These are phyloP conservation scores for Dicycla oo DNA, from an alignment of 2,888 invertebrate species.

Conservation along the genomic window DNA sequence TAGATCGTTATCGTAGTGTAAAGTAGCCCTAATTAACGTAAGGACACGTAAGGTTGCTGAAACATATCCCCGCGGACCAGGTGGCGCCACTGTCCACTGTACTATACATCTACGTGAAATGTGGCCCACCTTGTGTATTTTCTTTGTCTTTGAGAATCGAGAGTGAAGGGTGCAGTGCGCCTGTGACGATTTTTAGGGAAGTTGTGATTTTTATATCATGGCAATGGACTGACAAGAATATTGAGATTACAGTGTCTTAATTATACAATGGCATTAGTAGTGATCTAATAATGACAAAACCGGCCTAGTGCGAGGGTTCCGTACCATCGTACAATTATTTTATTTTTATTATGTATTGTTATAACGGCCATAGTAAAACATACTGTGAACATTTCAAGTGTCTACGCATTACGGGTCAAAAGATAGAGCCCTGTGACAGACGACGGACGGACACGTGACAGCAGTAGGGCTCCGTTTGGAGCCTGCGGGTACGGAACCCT, in stretches of 20 bases:
- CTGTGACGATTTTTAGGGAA: not conserved
- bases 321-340: too few species aligned
- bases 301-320: too few species aligned
- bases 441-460: too few species aligned
- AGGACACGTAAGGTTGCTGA: conserved; percentile 69
- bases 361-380: too few species aligned
- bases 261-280: not conserved
- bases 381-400: too few species aligned
- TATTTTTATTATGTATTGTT: too few species aligned
- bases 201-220: not conserved
- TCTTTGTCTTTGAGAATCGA: conserved; percentile 32
- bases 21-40: conserved; percentile 60
- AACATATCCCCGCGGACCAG: conserved; percentile 75
- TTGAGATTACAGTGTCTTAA: conserved; percentile 7
- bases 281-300: not conserved
- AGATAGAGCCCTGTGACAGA: too few species aligned
- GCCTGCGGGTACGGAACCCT: too few species aligned
- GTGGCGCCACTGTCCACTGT: conserved; percentile 48
- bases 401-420: too few species aligned
- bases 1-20: conserved; percentile 77
- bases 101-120: not conserved
- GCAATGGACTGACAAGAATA: conserved; percentile 2
- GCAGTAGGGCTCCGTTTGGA: too few species aligned
- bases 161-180: not conserved
- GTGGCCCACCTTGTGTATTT: conserved; percentile 45